These are phyloP conservation scores for Vanessa cardui DNA, from an alignment of 2,888 invertebrate genomes.

Conservation along the genomic window DNA sequence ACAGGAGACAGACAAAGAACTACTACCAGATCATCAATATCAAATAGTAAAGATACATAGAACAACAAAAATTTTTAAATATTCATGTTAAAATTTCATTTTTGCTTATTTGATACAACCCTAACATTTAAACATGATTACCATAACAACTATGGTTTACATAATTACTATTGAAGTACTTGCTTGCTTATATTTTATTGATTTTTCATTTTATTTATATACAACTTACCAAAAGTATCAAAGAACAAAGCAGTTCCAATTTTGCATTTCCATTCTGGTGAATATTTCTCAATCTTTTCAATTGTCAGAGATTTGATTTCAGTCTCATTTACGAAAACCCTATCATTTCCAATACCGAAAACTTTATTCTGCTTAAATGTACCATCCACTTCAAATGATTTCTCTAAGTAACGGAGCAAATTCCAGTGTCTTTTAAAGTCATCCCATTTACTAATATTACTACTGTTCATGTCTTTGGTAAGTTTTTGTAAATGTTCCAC, in stretches of 20 bases:
- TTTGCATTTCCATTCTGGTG: constrained; percentile 79
- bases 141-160: no score
- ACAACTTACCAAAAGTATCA: constrained; percentile 78
- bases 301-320: constrained; percentile 78
- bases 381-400: constrained; percentile 76
- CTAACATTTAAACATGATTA: no score
- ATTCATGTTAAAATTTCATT: no score
- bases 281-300: constrained; percentile 71
- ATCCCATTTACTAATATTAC: constrained; percentile 62
- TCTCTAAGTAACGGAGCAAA: constrained; percentile 69
- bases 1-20: no score
- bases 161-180: no score
- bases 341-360: constrained; percentile 67
- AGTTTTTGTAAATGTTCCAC: constrained; percentile 84
- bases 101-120: no score
- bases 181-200: no score
- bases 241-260: constrained; percentile 83
- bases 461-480: constrained; percentile 63
- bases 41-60: no score
- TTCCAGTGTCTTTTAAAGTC: constrained; percentile 74
- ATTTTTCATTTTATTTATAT: background rate
- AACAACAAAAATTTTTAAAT: no score
- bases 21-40: no score
- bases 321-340: constrained; percentile 74
- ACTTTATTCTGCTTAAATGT: constrained; percentile 78